These are phyloP conservation scores for Stramonita haemastoma DNA, from an alignment of 2,888 invertebrate genomes.

Conservation along the genomic window DNA sequence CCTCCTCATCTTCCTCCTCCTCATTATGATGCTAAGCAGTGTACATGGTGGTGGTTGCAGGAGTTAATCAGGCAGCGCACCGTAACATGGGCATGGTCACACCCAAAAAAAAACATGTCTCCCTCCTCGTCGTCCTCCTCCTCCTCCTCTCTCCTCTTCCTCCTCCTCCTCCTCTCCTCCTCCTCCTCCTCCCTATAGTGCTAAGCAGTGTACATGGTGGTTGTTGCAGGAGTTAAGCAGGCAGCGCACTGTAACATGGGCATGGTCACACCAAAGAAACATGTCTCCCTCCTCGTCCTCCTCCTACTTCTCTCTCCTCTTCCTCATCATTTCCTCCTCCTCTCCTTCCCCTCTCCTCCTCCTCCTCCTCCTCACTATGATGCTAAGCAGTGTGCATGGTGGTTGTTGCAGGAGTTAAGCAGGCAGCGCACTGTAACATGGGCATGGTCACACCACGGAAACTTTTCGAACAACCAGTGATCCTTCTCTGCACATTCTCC, in stretches of 20 bases:
- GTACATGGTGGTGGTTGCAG: neutral
- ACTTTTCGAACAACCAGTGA: conserved; percentile 22
- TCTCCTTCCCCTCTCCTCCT: too few species aligned
- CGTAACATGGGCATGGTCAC: conserved; percentile 2
- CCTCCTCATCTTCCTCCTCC: too few species aligned
- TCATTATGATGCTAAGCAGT: too few species aligned
- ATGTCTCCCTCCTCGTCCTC: too few species aligned
- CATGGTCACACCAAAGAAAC: neutral
- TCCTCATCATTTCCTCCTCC: too few species aligned
- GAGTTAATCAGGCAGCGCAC: neutral
- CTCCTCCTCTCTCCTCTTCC: too few species aligned
- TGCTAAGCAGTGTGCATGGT: neutral
- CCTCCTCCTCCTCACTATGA: too few species aligned
- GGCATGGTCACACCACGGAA: conserved; percentile 11
- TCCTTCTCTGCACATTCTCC: neutral
- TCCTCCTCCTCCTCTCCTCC: too few species aligned
- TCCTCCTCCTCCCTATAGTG: too few species aligned
- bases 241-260: neutral
- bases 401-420: neutral
- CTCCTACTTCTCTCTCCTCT: too few species aligned
- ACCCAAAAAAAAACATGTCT: too few species aligned
- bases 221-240: neutral
- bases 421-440: neutral
- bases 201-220: neutral
- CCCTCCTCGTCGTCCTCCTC: too few species aligned